Conservation (phyloP, 2,113 vertebrate species). For the Glaucidium brasilianum region DNA sequence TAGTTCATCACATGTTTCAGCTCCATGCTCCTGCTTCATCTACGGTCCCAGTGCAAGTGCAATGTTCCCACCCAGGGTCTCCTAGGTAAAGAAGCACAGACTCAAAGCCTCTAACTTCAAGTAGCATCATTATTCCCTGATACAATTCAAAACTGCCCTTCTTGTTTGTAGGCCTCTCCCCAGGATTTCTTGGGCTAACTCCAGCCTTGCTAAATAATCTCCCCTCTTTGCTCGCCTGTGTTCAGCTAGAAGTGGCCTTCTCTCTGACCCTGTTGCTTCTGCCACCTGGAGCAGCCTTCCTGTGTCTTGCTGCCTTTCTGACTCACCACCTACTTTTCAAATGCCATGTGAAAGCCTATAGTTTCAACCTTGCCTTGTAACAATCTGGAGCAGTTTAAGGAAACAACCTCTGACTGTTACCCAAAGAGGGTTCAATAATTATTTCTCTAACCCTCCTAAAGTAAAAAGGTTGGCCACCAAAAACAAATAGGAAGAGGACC, state of each 20-base stretch:
- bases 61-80: background rate
- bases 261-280: conserved; percentile 48
- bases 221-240: background rate
- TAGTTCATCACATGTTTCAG: accelerated
- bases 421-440: conserved; percentile 40
- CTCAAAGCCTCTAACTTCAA: background rate
- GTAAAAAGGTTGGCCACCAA: conserved; percentile 27
- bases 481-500: conserved; percentile 43
- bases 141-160: background rate
- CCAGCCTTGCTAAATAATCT: background rate
- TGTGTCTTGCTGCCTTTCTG: conserved; percentile 36
- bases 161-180: background rate
- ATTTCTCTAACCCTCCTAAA: conserved; percentile 54
- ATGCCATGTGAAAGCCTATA: conserved; percentile 52
- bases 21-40: background rate
- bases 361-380: conserved; percentile 52
- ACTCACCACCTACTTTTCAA: conserved; percentile 43
- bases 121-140: background rate
- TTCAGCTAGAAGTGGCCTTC: conserved; percentile 19
- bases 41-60: background rate
- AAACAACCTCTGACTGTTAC: conserved; percentile 45
- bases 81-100: background rate
- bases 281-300: conserved; percentile 48
- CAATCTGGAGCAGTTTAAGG: conserved; percentile 46
- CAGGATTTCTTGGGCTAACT: background rate